Evolutionary conservation across 2,888 invertebrate species (phyloP).

Genomic region (Cheilosia vernalis): DNA sequence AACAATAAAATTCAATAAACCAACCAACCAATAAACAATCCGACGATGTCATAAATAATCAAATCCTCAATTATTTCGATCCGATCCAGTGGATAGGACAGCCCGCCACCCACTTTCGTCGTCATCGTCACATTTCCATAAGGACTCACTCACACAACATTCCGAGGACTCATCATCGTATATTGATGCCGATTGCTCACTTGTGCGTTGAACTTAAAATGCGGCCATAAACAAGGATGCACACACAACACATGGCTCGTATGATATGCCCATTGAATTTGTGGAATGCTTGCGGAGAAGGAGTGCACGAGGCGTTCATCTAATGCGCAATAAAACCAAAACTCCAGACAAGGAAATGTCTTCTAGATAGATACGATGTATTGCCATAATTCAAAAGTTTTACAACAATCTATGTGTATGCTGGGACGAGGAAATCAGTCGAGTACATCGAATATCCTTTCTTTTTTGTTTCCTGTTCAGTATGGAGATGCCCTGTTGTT

Average conservation of each 20-base stretch:
- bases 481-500: background rate
- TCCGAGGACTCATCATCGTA: conserved; percentile 51
- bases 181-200: conserved; percentile 71
- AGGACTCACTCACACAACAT: conserved; percentile 50
- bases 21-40: conserved; percentile 74
- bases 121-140: conserved; percentile 54
- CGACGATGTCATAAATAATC: conserved; percentile 74
- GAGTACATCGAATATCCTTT: conserved; percentile 18
- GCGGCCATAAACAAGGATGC: conserved; percentile 29
- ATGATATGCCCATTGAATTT: conserved; percentile 70
- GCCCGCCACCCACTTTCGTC: conserved; percentile 9
- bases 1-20: conserved; percentile 75
- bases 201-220: conserved; percentile 74
- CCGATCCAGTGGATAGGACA: conserved; percentile 56
- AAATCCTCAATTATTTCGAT: conserved; percentile 74
- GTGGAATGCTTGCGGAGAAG: conserved; percentile 36
- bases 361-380: conserved; percentile 48
- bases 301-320: conserved; percentile 46
- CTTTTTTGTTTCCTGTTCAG: conserved; percentile 34
- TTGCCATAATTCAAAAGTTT: conserved; percentile 74
- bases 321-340: conserved; percentile 66
- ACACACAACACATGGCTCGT: conserved; percentile 25
- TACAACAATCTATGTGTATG: conserved; percentile 61
- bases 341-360: conserved; percentile 59
- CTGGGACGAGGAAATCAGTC: conserved; percentile 33